phyloP scores from a whole-genome alignment of 2,113 vertebrate genomes.

The Otocyon megalotis region DNA sequence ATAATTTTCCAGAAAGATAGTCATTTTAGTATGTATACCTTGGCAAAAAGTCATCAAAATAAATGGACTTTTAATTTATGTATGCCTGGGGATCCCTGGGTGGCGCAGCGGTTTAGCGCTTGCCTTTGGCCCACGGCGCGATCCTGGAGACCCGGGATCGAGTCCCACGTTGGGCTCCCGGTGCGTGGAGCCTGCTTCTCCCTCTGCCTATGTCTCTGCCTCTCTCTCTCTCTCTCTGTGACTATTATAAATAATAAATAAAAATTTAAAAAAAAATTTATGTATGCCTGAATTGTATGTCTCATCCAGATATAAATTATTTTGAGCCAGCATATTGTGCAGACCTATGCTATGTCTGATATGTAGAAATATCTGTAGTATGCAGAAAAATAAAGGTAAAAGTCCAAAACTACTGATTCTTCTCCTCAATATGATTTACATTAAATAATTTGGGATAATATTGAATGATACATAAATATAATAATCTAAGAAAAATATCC shows the following conservation, averaged over 20 bases:
- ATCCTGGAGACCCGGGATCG: no score
- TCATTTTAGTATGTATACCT: not conserved
- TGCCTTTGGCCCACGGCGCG: no score
- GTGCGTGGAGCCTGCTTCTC: no score
- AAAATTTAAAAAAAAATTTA: no score
- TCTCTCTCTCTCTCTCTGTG: no score
- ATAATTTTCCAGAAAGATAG: not conserved
- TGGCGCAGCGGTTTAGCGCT: no score
- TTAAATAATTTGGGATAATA: not conserved
- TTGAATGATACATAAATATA: not conserved
- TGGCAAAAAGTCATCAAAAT: not conserved
- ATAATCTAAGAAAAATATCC: not conserved
- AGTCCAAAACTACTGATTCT: not conserved
- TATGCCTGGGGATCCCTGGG: no score
- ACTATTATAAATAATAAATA: no score
- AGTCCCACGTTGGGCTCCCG: no score
- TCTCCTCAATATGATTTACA: not conserved
- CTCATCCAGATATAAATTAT: not conserved
- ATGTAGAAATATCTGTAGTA: not conserved
- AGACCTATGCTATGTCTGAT: not conserved
- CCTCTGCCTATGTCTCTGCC: no score
- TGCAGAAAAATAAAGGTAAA: not conserved
- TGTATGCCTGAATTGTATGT: not conserved
- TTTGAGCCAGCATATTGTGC: fast-evolving
- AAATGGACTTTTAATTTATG: conserved; percentile 50